Percentiles rank a stretch among this genome's conserved stretches.
phyloP scores from a whole-genome alignment of 2,797 vertebrate species.

The Neoniphon sammara region DNA sequence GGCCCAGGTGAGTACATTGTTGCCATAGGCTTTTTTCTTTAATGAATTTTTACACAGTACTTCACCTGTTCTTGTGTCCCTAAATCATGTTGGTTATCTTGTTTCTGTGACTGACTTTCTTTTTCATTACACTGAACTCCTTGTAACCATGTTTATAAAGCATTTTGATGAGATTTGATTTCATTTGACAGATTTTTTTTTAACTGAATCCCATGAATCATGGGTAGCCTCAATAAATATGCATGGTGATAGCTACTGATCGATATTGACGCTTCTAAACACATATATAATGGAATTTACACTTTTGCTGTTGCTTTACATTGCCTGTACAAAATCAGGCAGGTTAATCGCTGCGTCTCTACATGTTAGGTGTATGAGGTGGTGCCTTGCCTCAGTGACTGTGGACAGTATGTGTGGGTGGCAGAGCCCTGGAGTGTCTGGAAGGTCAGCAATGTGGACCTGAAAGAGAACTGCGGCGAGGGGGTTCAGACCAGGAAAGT shows the following conservation, averaged over 20 bases:
- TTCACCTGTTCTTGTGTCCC: too few relatives aligned
- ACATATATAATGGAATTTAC: too few relatives aligned
- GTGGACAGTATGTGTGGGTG: slow-evolving; percentile 93
- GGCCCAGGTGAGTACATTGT: slow-evolving; percentile 80
- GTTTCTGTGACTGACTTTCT: too few relatives aligned
- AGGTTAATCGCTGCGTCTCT: slow-evolving; percentile 15
- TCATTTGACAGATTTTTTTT: too few relatives aligned
- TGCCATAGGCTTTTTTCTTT: not conserved
- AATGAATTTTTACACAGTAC: not conserved
- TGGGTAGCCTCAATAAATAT: not conserved
- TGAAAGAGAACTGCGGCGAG: slow-evolving; percentile 94
- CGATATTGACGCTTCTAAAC: not conserved
- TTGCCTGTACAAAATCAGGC: not conserved
- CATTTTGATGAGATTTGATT: too few relatives aligned
- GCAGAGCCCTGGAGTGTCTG: slow-evolving; percentile 96
- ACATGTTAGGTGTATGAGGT: slow-evolving; percentile 92
- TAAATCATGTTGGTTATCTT: too few relatives aligned
- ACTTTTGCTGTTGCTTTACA: not conserved
- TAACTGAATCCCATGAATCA: not conserved
- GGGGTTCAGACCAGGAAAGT: slow-evolving; percentile 97
- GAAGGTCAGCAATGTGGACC: slow-evolving; percentile 94
- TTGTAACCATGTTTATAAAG: too few relatives aligned
- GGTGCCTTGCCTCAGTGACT: slow-evolving; percentile 96
- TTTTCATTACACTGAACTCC: too few relatives aligned
- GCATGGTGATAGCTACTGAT: not conserved